A percentile compares a stretch with the other conserved stretches of the same genome.
Evolutionary conservation across 2,888 invertebrate species (phyloP).

Genomic region (Drosophila antonietae): DNA sequence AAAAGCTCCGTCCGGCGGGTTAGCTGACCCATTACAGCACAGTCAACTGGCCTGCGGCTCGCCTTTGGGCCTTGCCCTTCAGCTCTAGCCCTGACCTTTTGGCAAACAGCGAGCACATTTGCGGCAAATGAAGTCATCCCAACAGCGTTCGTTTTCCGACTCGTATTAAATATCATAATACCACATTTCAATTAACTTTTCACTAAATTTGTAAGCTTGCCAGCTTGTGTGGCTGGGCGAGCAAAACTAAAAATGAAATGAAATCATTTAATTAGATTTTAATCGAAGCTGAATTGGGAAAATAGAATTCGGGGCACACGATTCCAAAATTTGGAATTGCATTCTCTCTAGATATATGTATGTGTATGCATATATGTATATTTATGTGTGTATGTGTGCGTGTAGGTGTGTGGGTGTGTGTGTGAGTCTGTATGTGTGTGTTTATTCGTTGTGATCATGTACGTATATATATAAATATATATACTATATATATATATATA

Average conservation of each 20-base stretch:
- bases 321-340: conserved; percentile 1
- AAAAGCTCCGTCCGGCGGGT: background rate
- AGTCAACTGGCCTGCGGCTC: background rate
- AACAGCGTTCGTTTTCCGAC: background rate
- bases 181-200: conserved; percentile 11
- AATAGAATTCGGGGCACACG: conserved; percentile 11
- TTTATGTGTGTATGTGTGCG: background rate
- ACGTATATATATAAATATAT: background rate
- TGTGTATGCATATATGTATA: background rate
- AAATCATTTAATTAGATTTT: background rate
- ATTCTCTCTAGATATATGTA: background rate
- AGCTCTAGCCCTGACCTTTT: conserved; percentile 31
- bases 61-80: background rate
- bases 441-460: background rate
- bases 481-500: background rate
- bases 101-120: background rate
- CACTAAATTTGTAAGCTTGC: background rate
- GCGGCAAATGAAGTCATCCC: conserved; percentile 46
- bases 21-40: too few relatives aligned
- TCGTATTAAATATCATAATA: conserved; percentile 28
- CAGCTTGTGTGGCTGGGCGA: background rate
- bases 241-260: background rate
- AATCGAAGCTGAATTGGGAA: conserved; percentile 16
- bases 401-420: background rate
- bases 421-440: background rate